These are phyloP conservation scores for Saxicola maurus DNA, from an alignment of 2,797 vertebrate genomes.

Conservation along the genomic window DNA sequence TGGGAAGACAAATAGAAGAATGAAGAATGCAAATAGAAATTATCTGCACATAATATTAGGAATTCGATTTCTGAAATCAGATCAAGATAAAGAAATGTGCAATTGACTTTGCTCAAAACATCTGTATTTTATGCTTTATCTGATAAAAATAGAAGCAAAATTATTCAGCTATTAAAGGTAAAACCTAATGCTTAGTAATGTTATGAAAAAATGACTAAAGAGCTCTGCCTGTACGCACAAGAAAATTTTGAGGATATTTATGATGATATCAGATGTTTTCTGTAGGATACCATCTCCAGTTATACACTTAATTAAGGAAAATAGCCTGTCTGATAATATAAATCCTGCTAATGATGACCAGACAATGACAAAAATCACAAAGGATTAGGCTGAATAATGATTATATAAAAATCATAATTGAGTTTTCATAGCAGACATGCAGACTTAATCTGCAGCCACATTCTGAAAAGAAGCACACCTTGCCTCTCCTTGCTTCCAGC, in stretches of 20 bases:
- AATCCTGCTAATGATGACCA: constrained; percentile 79
- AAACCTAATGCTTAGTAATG: neutral
- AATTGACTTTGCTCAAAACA: neutral
- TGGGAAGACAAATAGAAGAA: neutral
- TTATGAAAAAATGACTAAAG: neutral
- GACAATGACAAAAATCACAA: constrained; percentile 75
- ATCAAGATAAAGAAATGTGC: neutral
- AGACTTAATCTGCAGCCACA: neutral
- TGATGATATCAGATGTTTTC: constrained; percentile 24
- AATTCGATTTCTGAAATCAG: neutral
- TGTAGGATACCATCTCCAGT: constrained; percentile 22
- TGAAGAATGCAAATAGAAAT: neutral
- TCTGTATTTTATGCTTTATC: neutral
- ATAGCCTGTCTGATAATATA: constrained; percentile 80
- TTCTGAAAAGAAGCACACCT: neutral
- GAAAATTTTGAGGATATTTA: constrained; percentile 28
- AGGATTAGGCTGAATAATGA: constrained; percentile 53
- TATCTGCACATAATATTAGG: neutral
- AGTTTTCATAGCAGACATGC: neutral
- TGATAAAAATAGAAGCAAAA: neutral
- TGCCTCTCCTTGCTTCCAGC: neutral
- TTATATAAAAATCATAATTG: constrained; percentile 48
- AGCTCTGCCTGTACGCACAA: neutral
- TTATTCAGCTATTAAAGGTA: neutral
- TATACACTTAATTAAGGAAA: constrained; percentile 75